phyloP scores from a whole-genome alignment of 2,113 vertebrate species.

The Catharus fuscescens region DNA sequence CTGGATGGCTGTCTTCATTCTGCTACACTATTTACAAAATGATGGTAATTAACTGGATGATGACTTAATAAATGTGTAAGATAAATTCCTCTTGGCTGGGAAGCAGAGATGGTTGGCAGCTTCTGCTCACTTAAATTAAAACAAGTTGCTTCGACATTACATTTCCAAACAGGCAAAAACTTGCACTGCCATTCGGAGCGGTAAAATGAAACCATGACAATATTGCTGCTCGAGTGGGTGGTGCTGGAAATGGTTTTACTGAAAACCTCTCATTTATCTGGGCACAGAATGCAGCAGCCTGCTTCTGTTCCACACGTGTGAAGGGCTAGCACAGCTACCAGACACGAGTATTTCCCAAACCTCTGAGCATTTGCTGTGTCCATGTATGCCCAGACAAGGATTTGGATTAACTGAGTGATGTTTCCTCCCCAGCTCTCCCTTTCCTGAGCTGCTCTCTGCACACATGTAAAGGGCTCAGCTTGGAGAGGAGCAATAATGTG shows the following conservation, averaged over 20 bases:
- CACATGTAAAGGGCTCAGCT: not conserved
- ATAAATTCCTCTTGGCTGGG: conserved; percentile 57
- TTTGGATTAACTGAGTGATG: not conserved
- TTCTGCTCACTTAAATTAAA: conserved; percentile 60
- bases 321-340: not conserved
- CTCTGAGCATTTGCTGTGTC: not conserved
- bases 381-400: not conserved
- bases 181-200: not conserved
- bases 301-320: not conserved
- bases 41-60: conserved; percentile 30
- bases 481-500: conserved; percentile 20
- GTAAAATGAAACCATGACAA: conserved; percentile 42
- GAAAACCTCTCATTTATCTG: conserved; percentile 8
- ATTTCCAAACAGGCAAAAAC: conserved; percentile 62
- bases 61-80: conserved; percentile 57
- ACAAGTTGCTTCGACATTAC: conserved; percentile 60
- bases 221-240: conserved; percentile 34
- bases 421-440: not conserved
- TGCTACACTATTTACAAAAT: not conserved
- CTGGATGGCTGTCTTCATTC: not conserved
- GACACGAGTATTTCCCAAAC: not conserved
- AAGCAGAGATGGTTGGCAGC: conserved; percentile 53
- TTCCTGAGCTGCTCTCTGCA: not conserved
- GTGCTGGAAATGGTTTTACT: conserved; percentile 40
- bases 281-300: conserved; percentile 13